Base-by-base conservation (phyloP, 2,113 vertebrate species). In the Anser brachyrhynchus region DNA sequence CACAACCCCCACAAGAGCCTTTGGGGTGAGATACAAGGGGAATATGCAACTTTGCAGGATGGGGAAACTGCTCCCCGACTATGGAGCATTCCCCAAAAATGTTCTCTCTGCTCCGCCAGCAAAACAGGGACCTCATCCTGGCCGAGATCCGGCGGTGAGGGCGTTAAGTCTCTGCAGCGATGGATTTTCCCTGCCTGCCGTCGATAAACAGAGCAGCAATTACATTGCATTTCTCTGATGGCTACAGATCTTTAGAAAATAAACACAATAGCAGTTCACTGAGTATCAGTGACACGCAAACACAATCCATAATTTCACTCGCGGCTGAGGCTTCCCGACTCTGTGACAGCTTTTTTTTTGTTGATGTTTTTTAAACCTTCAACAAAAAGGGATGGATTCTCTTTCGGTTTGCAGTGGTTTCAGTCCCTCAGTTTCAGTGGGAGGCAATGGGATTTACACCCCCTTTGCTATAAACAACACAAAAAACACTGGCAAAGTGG, bases 201-300 rank as follows among this genome's bases (percentile, higher is more conserved):
- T 65, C 69, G 3, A 90, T 61, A 91, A 85, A 77, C 67, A 86
- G 92, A 76, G 78, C 81, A 81, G 65, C 33, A 90, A 86, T 96
- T 91, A 69, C 28, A 43, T 43, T 19, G 20, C 69, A 39, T 79
- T 82, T 70, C 87, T 96, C 81, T 55, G 84, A 80, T 62, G 81
- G 87, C 72, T 75, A 33, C 31, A 3, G 72, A 55, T 67, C 75
- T 71, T 81, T 71, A 70, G 83, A 78, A 84, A 89, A 78, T 19
- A 67, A 67, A 35, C 72, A 61, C 93, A 84, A 84, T 9, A 61
- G 82, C 66, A 19, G 86, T 33, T 92, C 54, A 5, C 31, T 11
- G 76, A 46, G 19, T 41, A 51, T 61, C 58, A 3, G 67, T 7
- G 75, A 88, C 84, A 31, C 39, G 4, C 65, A 61, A 59, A 71